Base-by-base conservation (phyloP, 2,888 invertebrate genomes). In the Ditula angustiorana region DNA sequence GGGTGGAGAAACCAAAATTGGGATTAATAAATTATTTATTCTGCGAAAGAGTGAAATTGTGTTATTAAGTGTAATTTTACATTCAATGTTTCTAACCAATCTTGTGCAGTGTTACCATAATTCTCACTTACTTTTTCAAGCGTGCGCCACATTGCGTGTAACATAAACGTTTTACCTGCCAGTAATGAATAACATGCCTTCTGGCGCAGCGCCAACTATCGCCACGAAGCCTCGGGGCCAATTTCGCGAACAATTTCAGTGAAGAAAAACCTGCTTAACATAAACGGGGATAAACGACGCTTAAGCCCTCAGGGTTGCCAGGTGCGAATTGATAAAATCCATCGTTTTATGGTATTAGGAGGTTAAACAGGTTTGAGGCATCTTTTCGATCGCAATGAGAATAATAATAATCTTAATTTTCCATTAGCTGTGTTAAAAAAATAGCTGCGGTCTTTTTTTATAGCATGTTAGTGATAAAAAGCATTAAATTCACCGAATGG, bases 251-350 rank as follows among this genome's bases (percentile, higher is more conserved):
- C 63, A 44, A 63, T 63, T 63, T 63, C 44, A 30, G 44, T 63
- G 63, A 59, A 64, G 58, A 59, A 57, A n/a, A 64, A 58, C 53
- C 52, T 53, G 64, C 46, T 64, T 59, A 64, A 64, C 64, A 64
- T 64, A 64, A 64, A 47, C 64, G 58, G 58, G 64, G 46, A 59
- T 64, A 44, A 64, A 59, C 58, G 35, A 24, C 33, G 63, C 35
- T 55, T 49, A 55, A 62, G 37, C 62, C 61, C 37, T 16, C 47
- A 28, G 46, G 21, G 53, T 64, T 59, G 58, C 64, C 64, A 59
- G 64, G 58, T 64, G 58, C 28, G 47, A 64, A 64, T 59, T 64
- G 52, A 64, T 64, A 63, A 50, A 53, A 49, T 37, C 26, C 19
- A 33, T 37, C 37, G 33, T 33, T 56, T 50, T 56, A 49, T 13